phyloP scores from a whole-genome alignment of 1,140 invertebrate species.

The Mesaphorura yosii region DNA sequence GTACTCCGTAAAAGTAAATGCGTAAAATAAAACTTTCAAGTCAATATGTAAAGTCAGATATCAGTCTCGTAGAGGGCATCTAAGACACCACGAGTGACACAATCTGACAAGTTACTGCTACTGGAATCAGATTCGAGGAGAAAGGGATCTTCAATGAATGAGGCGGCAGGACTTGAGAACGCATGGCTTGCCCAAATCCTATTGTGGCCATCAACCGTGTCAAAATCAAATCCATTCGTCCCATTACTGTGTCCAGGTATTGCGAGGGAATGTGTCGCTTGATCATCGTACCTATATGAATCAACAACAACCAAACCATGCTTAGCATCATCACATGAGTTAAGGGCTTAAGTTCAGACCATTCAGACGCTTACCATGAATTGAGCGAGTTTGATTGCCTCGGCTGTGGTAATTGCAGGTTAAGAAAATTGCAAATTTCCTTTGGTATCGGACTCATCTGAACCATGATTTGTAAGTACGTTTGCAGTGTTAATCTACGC shows the following conservation, averaged over 20 bases:
- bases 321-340: no score
- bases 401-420: slow-evolving; percentile 19
- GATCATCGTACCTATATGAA: no score
- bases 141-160: slow-evolving; percentile 31
- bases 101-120: slow-evolving; percentile 39
- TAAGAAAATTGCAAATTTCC: slow-evolving; percentile 31
- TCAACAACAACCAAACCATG: no score
- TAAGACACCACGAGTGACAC: slow-evolving; percentile 42
- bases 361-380: not conserved
- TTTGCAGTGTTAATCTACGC: slow-evolving; percentile 43
- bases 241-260: no score
- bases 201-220: not conserved
- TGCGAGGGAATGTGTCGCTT: no score
- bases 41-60: no score
- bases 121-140: slow-evolving; percentile 29
- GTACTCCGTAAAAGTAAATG: no score
- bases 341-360: no score
- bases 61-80: slow-evolving; percentile 32
- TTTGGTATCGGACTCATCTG: slow-evolving; percentile 31
- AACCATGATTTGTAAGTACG: slow-evolving; percentile 47
- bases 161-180: slow-evolving; percentile 29
- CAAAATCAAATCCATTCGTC: not conserved
- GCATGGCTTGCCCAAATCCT: slow-evolving; percentile 1
- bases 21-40: no score
- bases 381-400: not conserved